These are phyloP conservation scores for Otolemur garnettii DNA, from an alignment of 2,113 vertebrate genomes.

Conservation along the genomic window DNA sequence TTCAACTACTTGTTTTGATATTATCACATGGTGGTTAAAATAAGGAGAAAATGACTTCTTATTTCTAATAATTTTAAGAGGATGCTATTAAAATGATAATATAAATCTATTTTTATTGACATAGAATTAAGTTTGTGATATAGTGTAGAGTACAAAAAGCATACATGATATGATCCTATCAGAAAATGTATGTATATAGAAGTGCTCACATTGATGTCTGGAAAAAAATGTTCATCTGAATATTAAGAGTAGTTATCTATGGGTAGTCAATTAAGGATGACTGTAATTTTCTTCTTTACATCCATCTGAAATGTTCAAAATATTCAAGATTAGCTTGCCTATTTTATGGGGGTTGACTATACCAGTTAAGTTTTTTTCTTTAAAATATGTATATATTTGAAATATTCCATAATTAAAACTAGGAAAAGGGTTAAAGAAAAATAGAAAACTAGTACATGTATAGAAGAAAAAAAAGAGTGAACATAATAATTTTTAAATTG, in stretches of 20 bases:
- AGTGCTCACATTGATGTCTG: background rate
- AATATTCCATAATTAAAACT: constrained; percentile 41
- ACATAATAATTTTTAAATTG: constrained; percentile 19
- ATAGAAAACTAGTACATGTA: background rate
- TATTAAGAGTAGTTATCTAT: background rate
- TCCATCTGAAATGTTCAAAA: constrained; percentile 1
- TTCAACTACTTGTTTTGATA: constrained; percentile 25
- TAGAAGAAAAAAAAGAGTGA: constrained; percentile 21
- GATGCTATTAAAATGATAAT: constrained; percentile 27
- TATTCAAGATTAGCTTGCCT: background rate
- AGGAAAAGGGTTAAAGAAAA: constrained; percentile 17
- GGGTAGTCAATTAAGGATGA: background rate
- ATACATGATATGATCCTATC: background rate
- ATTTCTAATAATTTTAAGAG: constrained; percentile 37
- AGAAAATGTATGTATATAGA: background rate
- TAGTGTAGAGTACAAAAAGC: background rate
- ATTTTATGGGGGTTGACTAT: background rate
- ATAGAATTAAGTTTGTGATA: background rate
- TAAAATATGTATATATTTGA: constrained; percentile 2
- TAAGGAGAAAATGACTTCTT: constrained; percentile 17
- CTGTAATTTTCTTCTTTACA: constrained; percentile 2
- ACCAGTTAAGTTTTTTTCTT: constrained; percentile 27
- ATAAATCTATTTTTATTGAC: background rate
- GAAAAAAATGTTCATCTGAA: constrained; percentile 13
- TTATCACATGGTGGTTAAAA: background rate